phyloP scores from a whole-genome alignment of 2,797 vertebrate species.

The Chanos chanos region DNA sequence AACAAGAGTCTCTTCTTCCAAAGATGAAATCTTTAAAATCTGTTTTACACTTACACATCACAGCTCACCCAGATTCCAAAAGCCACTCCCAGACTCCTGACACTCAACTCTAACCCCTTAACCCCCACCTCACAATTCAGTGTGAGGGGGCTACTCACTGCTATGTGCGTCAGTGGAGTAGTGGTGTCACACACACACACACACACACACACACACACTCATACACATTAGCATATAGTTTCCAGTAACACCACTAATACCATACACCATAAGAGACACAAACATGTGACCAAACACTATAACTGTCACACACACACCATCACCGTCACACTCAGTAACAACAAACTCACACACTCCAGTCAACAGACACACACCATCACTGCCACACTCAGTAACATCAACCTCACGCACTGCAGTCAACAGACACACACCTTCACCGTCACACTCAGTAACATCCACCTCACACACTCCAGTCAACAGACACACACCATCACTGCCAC shows the following conservation, averaged over 20 bases:
- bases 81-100: neutral
- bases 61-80: neutral
- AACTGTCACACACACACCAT: neutral
- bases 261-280: neutral
- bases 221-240: neutral
- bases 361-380: slow-evolving; percentile 55
- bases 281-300: too few species aligned
- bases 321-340: too few species aligned
- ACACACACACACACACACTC: neutral
- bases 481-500: too few species aligned
- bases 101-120: neutral
- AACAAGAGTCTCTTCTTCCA: too few species aligned
- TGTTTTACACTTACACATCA: neutral
- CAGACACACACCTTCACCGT: neutral
- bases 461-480: slow-evolving; percentile 8
- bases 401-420: slow-evolving; percentile 3
- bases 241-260: neutral
- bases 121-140: neutral
- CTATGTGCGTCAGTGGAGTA: neutral
- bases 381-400: slow-evolving; percentile 46
- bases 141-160: too few species aligned
- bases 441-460: neutral
- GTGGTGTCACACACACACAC: neutral
- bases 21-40: too few species aligned
- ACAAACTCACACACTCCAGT: slow-evolving; percentile 22